Base-by-base conservation (phyloP, 2,888 invertebrate species). In the Plebejus melissa region DNA sequence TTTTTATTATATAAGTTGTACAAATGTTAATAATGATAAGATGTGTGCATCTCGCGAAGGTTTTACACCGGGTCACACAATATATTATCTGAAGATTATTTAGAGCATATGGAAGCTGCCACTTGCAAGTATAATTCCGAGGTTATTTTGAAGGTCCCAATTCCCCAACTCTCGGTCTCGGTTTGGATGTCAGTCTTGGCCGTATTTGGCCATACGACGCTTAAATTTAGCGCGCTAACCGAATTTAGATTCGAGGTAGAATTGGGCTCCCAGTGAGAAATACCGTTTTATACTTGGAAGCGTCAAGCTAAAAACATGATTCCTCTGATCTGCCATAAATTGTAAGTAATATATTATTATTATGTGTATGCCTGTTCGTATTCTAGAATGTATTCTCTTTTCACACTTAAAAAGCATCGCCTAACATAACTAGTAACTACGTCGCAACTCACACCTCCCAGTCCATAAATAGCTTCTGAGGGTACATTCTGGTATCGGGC, bases 281-380 rank as follows among this genome's bases (percentile, higher is more conserved):
- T 41, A 32, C 46, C 54, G 28, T 11, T 41, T 71, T 46, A 71
- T 11, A 71, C 50, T 72, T 72, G 72, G 72, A 72, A 72, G 72
- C 16, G 72, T 54, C 72, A 41, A 50, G 72, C 41, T 50, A 22
- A 28, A 41, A 72, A 72, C 72, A 72, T n/a, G 72, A 72, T 72
- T 72, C 72, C 72, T 72, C 72, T 72, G 72, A 72, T 72, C 72
- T 72, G 72, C 72, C 72, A 72, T 72, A 72, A n/a, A 41, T 32
- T 54, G 28, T 72, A 72, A 72, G 72, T 72, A 54, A 72, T 72
- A 72, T 72, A 50, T 71, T 70, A n/a, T 58, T 65, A n/a, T 58
- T 65, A 65, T 36, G 72, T 72, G 72, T 72, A 54, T 72, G 72
- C 2, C 72, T 54, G 72, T 1, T 54, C 22, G 13, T 13, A 72